Base-by-base conservation (phyloP, 2,888 invertebrate species). In the Dryococelus australis region DNA sequence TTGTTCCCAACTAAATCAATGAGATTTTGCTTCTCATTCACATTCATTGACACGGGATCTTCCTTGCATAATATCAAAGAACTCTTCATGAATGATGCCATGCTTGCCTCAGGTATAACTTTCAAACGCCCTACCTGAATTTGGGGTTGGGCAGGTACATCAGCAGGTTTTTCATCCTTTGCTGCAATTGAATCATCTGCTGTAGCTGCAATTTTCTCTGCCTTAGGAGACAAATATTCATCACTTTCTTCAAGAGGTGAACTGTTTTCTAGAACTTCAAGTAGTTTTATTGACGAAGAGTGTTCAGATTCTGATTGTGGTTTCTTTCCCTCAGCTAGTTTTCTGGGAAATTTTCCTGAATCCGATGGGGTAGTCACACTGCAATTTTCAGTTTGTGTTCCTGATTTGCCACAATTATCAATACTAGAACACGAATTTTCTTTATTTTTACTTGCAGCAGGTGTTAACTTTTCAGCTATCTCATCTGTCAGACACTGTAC, bases 21-120 rank as follows among this genome's bases (percentile, higher is more conserved):
- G n/a, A 65, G 24, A 65, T 65, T 65, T 65, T 6, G 20, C 65
- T 65, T 65, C 24, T 65, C 65, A 65, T n/a, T 20, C 2, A 47
- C 2, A 47, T 47, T 47, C 8, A 65, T 65, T 65, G 8, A n/a
- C 65, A 24, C n/a, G 24, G 65, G n/a, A 16, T 65, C 65, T 24
- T 65, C 65, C 65, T 65, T 65, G 65, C 65, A 24, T 20, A 65
- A n/a, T 1, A 65, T 65, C 8, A 65, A n/a, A 83, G 83, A 83
- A 83, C 28, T 43, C 43, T 83, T 83, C 83, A 83, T 83, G 24
- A 83, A 83, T 13, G 83, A 83, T 43, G 83, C 43, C 35, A 83
- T 83, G 83, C 83, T 83, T 28, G 83, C 83, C 24, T 83, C 83
- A 12, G 83, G 83, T 28, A 83, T 83, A 24, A 83, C n/a, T 43